Evolutionary conservation across 2,797 vertebrate genomes (phyloP), one percentile per base, ranked within the genome.

Genomic region (Nothura maculosa): DNA sequence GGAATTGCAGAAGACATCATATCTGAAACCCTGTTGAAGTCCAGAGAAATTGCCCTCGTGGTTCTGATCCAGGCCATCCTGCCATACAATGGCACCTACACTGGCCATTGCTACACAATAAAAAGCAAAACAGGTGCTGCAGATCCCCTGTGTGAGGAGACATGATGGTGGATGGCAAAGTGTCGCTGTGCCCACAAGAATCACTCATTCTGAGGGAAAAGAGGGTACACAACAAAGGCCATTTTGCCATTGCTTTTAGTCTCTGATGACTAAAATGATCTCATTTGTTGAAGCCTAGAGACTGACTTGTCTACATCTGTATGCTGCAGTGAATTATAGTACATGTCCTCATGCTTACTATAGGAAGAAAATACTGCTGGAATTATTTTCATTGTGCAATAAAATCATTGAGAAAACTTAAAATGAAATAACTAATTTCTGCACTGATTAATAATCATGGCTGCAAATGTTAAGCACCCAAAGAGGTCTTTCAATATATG

Each of bases 261-360:
- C 54, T 64, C 45, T 95, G 87, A n/a, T n/a, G n/a, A n/a, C n/a
- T n/a, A n/a, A 84, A 47, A 22, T 21, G 63, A 12, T 75, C 83
- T 90, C 67, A 14, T 93, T 94, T 92, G 75, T 61, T 76, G 84
- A 54, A 94, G 76, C 72, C 57, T 10, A 4, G 54, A 85, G 64
- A 58, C 69, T 68, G 54, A 15, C 58, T 75, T 47, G 58, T 75
- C 91, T 80, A 61, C 72, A 48, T 70, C 89, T 70, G 60, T 50
- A 80, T 24, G n/a, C 43, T 28, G 78, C 30, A 54, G 52, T 75
- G 88, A 88, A 92, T 88, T 73, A 50, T 88, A 91, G 91, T 43
- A 75, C 27, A 38, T 12, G 1, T 40, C 22, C 67, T 47, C 24
- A 34, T 1, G 0, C 50, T 64, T 64, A n/a, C 20, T 64, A 76